Evolutionary conservation across 2,888 invertebrate species (phyloP).

Genomic region (Electrophaes corylata): DNA sequence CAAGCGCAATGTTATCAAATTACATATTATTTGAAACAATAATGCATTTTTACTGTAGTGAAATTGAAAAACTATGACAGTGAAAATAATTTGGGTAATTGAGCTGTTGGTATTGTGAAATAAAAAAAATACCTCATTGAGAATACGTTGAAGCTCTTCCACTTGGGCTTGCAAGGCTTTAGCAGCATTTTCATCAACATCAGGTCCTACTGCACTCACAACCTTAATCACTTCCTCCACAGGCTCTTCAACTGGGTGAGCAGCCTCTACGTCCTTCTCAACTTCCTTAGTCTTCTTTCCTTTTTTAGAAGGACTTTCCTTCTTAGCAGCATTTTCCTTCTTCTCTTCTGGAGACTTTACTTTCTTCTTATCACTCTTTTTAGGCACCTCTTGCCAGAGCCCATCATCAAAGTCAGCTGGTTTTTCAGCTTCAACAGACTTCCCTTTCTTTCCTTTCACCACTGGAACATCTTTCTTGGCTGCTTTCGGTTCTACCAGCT

Average conservation of each 20-base stretch:
- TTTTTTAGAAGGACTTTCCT: conserved; percentile 78
- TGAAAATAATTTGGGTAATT: background rate
- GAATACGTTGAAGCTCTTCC: conserved; percentile 74
- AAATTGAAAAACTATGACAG: background rate
- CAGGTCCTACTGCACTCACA: conserved; percentile 71
- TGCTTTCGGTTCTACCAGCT: conserved; percentile 61
- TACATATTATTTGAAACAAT: conserved; percentile 6
- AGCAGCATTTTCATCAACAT: conserved; percentile 71
- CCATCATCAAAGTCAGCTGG: conserved; percentile 90
- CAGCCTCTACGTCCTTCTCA: conserved; percentile 63
- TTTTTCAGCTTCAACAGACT: conserved; percentile 84
- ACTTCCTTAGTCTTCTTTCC: conserved; percentile 78
- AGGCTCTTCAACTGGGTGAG: conserved; percentile 52
- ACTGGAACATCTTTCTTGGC: conserved; percentile 71
- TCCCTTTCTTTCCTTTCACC: conserved; percentile 85
- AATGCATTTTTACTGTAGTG: conserved; percentile 4
- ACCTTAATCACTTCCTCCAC: conserved; percentile 74
- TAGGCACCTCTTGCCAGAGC: conserved; percentile 89
- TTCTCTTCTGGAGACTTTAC: conserved; percentile 85
- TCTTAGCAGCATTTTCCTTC: conserved; percentile 54
- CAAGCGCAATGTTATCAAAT: conserved; percentile 27
- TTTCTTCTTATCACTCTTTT: conserved; percentile 89
- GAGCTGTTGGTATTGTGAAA: conserved; percentile 9
- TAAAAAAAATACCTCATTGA: conserved; percentile 67
- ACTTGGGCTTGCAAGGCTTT: conserved; percentile 76